Evolutionary conservation across 2,113 vertebrate genomes (phyloP).

Genomic region (Picathartes gymnocephalus): DNA sequence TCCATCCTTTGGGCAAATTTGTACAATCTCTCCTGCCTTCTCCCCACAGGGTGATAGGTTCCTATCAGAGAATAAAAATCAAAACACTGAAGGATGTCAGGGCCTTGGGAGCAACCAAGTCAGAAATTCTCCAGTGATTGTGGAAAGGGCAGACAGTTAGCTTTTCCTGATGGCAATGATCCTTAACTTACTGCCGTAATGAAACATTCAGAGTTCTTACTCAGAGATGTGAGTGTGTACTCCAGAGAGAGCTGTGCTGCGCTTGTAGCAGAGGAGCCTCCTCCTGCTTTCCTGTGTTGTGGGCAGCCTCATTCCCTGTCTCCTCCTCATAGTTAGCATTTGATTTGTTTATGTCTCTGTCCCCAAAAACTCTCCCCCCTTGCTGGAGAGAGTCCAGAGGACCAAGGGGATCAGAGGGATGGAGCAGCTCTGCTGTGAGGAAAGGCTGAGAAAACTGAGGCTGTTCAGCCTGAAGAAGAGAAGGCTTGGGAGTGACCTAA

Average conservation of each 20-base stretch:
- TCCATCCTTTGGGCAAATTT: background rate
- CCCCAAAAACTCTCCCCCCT: background rate
- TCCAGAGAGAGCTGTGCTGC: background rate
- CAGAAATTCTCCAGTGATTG: background rate
- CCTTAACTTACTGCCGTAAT: background rate
- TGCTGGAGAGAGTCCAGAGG: accelerated
- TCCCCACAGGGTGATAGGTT: background rate
- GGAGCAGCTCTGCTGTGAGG: background rate
- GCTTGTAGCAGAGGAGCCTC: background rate
- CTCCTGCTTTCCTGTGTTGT: background rate
- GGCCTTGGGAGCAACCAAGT: background rate
- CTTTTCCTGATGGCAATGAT: background rate
- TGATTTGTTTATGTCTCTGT: background rate
- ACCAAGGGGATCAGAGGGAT: background rate
- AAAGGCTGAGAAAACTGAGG: background rate
- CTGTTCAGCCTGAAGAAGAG: background rate
- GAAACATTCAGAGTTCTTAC: background rate
- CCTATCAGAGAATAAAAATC: background rate
- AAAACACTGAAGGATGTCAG: background rate
- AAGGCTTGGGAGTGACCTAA: background rate
- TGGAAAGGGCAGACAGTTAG: background rate
- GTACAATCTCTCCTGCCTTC: background rate
- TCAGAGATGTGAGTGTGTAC: background rate
- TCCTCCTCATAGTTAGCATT: background rate
- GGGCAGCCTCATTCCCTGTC: background rate